Evolutionary conservation across 2,888 invertebrate species (phyloP).

Genomic region (Carabus problematicus): DNA sequence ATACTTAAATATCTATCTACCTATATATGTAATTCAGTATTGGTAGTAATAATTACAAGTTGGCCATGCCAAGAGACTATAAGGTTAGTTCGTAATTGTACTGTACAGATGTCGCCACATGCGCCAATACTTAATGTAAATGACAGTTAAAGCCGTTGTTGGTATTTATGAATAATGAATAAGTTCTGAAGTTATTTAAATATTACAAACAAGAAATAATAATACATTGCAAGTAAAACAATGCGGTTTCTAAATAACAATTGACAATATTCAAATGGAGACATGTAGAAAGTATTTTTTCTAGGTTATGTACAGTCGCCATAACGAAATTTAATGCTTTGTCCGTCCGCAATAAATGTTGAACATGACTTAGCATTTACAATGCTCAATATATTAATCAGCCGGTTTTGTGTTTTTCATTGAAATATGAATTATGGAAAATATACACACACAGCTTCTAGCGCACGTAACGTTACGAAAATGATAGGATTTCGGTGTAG

Average conservation of each 20-base stretch:
- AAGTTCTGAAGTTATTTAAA: constrained; percentile 40
- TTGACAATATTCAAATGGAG: constrained; percentile 40
- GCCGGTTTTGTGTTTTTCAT: too few relatives aligned
- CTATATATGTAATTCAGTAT: too few relatives aligned
- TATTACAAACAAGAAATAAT: constrained; percentile 43
- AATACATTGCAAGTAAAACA: constrained; percentile 29
- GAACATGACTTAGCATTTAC: too few relatives aligned
- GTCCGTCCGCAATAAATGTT: too few relatives aligned
- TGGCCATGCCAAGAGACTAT: not conserved
- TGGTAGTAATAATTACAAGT: too few relatives aligned
- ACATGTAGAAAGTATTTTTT: constrained; percentile 42
- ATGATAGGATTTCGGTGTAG: too few relatives aligned
- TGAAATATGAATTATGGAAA: too few relatives aligned
- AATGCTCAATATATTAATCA: too few relatives aligned
- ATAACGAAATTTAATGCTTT: too few relatives aligned
- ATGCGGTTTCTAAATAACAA: constrained; percentile 41
- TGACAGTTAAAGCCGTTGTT: constrained; percentile 23
- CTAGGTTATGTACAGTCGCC: constrained; percentile 28
- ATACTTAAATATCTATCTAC: too few relatives aligned
- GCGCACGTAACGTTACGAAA: too few relatives aligned
- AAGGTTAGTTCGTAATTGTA: constrained; percentile 14
- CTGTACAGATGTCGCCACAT: constrained; percentile 14
- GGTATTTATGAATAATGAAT: constrained; percentile 43
- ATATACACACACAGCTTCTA: too few relatives aligned
- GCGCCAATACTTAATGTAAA: constrained; percentile 37